Base-by-base conservation (phyloP, 53 echinoderm and acorn worm species). In the Holothuria scabra region DNA sequence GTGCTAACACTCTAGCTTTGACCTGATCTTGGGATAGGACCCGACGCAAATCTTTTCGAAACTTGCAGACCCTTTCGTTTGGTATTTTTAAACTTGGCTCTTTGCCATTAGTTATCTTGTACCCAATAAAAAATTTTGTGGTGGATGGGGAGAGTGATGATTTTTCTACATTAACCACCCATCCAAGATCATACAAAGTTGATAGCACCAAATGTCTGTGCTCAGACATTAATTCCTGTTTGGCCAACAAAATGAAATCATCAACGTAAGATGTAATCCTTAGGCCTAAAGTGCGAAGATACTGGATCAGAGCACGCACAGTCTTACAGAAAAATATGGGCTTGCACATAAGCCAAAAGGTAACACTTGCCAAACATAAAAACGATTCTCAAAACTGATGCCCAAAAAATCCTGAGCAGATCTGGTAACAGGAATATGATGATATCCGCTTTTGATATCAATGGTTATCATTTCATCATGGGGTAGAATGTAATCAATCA, bases 281-380 rank as follows among this genome's bases (percentile, higher is more conserved):
- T 30, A 85, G 32, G 21, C 28, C 56, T 28, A 13, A 10, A 28
- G 26, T 9, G 9, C 85, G 13, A 9, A 85, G 58, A 56, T 85
- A 57, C 25, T 46, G 18, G 12, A 85, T 69, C 11, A 85, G 57
- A 12, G 58, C 28, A 13, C 85, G 71, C 24, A 71, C 26, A 19
- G 72, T 71, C 28, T 85, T 85, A 59, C 59, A 70, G 37, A 85
- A 85, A 28, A 71, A 23, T 49, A 85, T 22, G 85, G 85, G 41
- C 85, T 85, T 56, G 31, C 30, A 20, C 31, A 72, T 34, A 85
- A 37, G 10, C 85, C 85, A 57, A 85, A 85, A 14, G 70, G n/a
- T n/a, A n/a, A n/a, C n/a, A n/a, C n/a, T n/a, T n/a, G n/a, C n/a
- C n/a, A n/a, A n/a, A n/a, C n/a, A 34, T 52, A 85, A n/a, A 46